Percentiles rank a stretch among this genome's conserved stretches.
Conservation (phyloP, 2,797 vertebrate genomes). For the Columba guinea region DNA sequence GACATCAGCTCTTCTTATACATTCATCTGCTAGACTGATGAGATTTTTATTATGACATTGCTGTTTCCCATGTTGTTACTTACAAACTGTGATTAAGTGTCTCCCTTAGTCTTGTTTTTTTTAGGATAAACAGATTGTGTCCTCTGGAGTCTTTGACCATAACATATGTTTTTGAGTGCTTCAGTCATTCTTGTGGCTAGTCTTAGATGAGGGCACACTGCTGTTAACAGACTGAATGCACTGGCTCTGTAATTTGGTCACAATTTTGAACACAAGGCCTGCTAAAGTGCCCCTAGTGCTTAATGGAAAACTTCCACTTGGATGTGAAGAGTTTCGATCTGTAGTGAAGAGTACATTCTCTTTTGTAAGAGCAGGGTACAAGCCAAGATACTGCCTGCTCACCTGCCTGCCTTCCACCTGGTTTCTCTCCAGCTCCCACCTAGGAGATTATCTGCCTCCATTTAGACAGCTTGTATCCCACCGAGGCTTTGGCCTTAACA, state of each 20-base stretch:
- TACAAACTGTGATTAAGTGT: not conserved
- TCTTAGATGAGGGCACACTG: not conserved
- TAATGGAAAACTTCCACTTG: not conserved
- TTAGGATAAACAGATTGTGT: not conserved
- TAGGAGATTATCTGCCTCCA: not conserved
- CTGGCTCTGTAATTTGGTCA: not conserved
- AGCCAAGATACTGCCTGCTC: not conserved
- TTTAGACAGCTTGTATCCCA: not conserved
- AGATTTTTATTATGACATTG: not conserved
- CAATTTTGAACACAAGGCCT: not conserved
- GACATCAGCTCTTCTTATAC: not conserved
- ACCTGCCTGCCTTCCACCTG: not conserved
- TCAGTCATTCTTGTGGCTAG: not conserved
- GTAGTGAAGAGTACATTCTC: accelerated
- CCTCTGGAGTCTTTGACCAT: not conserved
- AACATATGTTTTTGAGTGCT: not conserved
- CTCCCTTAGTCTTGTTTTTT: not conserved
- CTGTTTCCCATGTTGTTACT: not conserved
- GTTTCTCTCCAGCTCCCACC: not conserved
- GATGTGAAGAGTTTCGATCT: accelerated
- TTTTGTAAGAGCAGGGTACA: not conserved
- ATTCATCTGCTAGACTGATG: not conserved
- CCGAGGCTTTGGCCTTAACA: not conserved
- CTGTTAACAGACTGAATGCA: not conserved
- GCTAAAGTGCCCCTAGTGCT: not conserved